Evolutionary conservation across 2,888 invertebrate genomes (phyloP), one percentile per base, ranked within the genome.

Genomic region (Nomada fucata): DNA sequence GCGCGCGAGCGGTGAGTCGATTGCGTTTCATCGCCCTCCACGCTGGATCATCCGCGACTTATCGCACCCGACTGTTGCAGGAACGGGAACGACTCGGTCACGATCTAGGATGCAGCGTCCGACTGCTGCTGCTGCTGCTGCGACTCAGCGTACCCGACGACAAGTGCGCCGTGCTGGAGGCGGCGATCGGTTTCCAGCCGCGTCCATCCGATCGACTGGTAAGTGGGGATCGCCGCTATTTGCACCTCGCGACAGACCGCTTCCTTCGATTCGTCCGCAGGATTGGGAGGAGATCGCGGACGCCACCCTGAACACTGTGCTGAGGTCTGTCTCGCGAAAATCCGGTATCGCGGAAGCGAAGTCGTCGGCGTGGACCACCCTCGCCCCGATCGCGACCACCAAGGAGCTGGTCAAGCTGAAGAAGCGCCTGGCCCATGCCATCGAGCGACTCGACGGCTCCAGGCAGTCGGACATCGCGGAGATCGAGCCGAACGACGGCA

Each of bases 241-340:
- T 60, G 5, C 13, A 0, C 20, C 20, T 23, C 23, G 59, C 63
- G 13, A 18, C 11, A 3, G 15, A 10, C 20, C 13, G 4, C 11
- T 15, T 18, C 13, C 52, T 50, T 20, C 23, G 0, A 36, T 4
- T 13, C 15, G 13, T 9, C 29, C 20, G 1, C 90, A 97, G 97
- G 96, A 96, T 90, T 97, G 97, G 97, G 97, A 97, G 92, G 97
- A 97, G 93, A 94, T 96, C 3, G 95, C 96, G 1, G 96, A 97
- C 86, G 95, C 96, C 78, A 95, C 96, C 0, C 92, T 97, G 60
- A 95, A 95, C 18, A 96, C 96, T 89, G 94, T 97, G 55, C 92
- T 97, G 44, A 95, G 96, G 82, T 96, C 96, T 18, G 92, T 94
- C 10, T 94, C 96, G 36, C 95, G 96, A 63, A 96, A 96, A 92